Evolutionary conservation across 2,113 vertebrate genomes (phyloP).

Genomic region (Dendrocopos noguchii): DNA sequence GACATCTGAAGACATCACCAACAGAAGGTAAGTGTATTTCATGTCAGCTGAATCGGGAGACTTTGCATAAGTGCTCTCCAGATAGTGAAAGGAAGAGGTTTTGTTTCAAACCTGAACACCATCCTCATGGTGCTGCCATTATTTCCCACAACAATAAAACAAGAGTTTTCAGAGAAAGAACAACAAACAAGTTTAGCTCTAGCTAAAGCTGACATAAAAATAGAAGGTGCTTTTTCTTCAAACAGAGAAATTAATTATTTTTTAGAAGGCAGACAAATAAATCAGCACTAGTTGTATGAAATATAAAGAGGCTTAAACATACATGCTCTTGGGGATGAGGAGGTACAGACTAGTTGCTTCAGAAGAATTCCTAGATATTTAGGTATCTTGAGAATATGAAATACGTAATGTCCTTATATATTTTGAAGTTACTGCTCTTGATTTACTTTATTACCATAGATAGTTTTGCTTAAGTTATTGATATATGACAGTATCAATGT

Average conservation of each 20-base stretch:
- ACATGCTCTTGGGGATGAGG: background rate
- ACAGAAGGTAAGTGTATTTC: slow-evolving; percentile 86
- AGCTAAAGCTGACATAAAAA: background rate
- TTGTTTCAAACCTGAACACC: background rate
- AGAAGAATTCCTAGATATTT: background rate
- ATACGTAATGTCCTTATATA: background rate
- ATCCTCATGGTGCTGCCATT: background rate
- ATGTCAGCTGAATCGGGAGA: background rate
- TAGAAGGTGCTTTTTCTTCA: background rate
- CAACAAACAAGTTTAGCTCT: background rate
- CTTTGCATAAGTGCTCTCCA: background rate
- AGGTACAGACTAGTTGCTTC: background rate
- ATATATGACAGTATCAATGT: background rate
- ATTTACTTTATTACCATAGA: background rate
- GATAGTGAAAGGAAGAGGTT: background rate
- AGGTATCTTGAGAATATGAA: background rate
- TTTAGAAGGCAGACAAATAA: background rate
- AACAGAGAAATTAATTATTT: background rate
- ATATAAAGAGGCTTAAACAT: background rate
- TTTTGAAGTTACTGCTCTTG: background rate
- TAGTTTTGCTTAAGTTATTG: background rate
- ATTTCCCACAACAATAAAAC: background rate
- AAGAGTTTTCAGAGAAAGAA: background rate
- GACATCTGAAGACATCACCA: slow-evolving; percentile 92
- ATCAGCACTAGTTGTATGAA: background rate